Evolutionary conservation across 2,888 invertebrate genomes (phyloP), one percentile per base, ranked within the genome.

Genomic region (Apotomis betuletana): DNA sequence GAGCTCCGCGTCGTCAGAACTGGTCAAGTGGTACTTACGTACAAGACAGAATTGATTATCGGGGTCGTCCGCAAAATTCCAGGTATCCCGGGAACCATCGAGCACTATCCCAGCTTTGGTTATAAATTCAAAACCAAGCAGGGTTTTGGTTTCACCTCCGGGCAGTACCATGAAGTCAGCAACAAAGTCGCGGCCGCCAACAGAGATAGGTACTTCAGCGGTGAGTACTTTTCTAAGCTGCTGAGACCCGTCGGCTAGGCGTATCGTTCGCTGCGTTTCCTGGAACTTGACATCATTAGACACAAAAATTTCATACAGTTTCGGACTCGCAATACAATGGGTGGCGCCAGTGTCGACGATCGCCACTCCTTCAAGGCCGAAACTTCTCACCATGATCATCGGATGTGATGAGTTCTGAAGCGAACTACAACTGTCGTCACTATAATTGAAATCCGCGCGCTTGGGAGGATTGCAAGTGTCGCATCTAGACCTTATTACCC

Each of bases 201-300:
- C n/a, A 0, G 8, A 5, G 9, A 63, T 5, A 6, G 52, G 13
- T 41, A 63, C 54, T 3, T 38, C 52, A 38, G 63, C 63, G 10
- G 38, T 63, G 4, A 54, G 36, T 13, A 63, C 52, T 8, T 13
- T 5, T 41, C 38, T 38, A 0, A 10, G 9, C 63, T 63, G 63
- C 13, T 38, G 63, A 5, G 63, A 41, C 41, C 63, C 63, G 54
- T 63, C 63, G 3, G 63, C 63, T 0, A 63, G 63, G n/a, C 63
- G 46, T 4, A 61, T 10, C 5, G 61, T 61, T 15, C 49, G 61
- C 27, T 49, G 46, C 49, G 10, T 27, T 1, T 27, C 15, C 46
- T 36, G 61, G 12, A 61, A 61, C 3, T 15, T 10, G 3, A 61
- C 61, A 15, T 10, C 46, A 4, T 60, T 46, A 9, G 60, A 41